Evolutionary conservation across 1,140 invertebrate genomes (phyloP).

Genomic region (Propsilocerus akamusi): DNA sequence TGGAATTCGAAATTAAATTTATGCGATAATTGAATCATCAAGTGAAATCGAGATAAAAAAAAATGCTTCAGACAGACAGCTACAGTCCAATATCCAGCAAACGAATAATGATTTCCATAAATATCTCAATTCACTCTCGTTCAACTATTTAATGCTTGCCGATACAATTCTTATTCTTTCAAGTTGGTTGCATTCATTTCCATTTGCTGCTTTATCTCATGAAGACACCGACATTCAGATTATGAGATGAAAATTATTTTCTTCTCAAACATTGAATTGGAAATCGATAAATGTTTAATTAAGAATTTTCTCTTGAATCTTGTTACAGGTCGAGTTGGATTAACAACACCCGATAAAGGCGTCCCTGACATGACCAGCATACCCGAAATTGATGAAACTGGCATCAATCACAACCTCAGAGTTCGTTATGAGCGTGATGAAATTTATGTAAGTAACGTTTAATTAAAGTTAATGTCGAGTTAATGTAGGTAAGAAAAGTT

Average conservation of each 20-base stretch:
- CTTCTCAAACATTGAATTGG: not conserved
- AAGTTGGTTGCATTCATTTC: not conserved
- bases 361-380: slow-evolving; percentile 87
- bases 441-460: slow-evolving; percentile 57
- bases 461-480: slow-evolving; percentile 39
- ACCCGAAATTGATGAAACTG: slow-evolving; percentile 76
- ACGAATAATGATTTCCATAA: no score
- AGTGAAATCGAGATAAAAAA: no score
- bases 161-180: not conserved
- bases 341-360: slow-evolving; percentile 21
- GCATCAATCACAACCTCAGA: slow-evolving; percentile 80
- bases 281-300: no score
- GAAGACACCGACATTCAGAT: not conserved
- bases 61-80: no score
- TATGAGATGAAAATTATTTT: no score
- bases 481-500: not conserved
- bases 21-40: no score
- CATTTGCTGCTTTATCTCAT: not conserved
- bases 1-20: no score
- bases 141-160: not conserved
- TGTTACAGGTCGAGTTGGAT: slow-evolving; percentile 6
- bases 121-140: no score
- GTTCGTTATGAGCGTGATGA: slow-evolving; percentile 65
- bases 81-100: no score
- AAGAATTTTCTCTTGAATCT: not conserved